Evolutionary conservation across 2,113 vertebrate species (phyloP), one percentile per base, ranked within the genome.

Genomic region (Falcunculus frontatus): DNA sequence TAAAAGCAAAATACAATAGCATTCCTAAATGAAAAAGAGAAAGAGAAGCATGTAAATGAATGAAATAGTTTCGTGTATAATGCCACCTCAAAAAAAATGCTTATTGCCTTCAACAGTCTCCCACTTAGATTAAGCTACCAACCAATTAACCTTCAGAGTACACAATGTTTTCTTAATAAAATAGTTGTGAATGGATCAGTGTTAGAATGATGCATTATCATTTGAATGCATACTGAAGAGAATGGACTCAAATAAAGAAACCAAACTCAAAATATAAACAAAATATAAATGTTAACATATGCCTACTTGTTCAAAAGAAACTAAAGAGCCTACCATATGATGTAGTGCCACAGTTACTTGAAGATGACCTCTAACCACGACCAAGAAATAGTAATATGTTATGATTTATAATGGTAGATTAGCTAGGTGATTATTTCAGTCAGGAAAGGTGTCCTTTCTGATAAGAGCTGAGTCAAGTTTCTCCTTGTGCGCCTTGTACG

Each of bases 371-470:
- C 89, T 93, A 18, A 10, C 10, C 6, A 97, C 96, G 64, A 79
- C 64, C 56, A 74, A 93, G 75, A 90, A 97, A 79, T 60, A 86
- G 60, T 62, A 91, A 92, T 75, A 76, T 39, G 17, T 10, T 70
- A 21, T 94, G 86, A 95, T 96, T 96, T 97, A 93, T 7, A 53
- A 80, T 65, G 75, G 35, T 52, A 96, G 82, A 95, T 93, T 92
- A 90, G 42, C 59, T 35, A 68, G 60, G 26, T 3, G 81, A 82
- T 96, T 93, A 29, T 87, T 76, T 91, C 77, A 91, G 80, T 87
- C 78, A 88, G 65, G 68, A 95, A 97, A 95, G 80, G 62, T 94
- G 93, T 93, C 82, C 89, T 93, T 97, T 90, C 92, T 94, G 78
- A 85, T 88, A 91, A 77, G 7, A 67, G 59, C 57, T 93, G 70